Conservation (phyloP, 2,888 invertebrate genomes). For the Lapara coniferarum region DNA sequence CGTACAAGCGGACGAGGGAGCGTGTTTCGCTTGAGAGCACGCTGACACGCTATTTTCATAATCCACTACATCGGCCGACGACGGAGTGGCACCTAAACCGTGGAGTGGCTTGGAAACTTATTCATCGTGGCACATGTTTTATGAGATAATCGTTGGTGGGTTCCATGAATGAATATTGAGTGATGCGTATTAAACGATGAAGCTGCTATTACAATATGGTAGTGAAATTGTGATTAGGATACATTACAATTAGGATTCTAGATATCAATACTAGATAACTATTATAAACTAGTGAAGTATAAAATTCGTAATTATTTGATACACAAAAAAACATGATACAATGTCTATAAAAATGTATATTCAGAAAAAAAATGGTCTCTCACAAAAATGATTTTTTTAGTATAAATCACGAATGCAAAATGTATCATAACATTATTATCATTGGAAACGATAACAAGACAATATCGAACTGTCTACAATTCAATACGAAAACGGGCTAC, state of each 20-base stretch:
- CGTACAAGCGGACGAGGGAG: slow-evolving; percentile 34
- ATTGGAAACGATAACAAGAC: slow-evolving; percentile 3
- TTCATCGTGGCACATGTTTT: slow-evolving; percentile 13
- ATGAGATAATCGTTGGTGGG: slow-evolving; percentile 1
- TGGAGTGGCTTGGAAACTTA: slow-evolving; percentile 18
- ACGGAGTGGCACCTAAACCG: slow-evolving; percentile 32
- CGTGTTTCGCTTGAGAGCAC: slow-evolving; percentile 37
- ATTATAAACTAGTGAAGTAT: too few species aligned
- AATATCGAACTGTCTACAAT: slow-evolving; percentile 3
- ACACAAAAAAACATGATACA: too few species aligned
- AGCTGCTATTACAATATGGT: too few species aligned
- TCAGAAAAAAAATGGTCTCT: too few species aligned
- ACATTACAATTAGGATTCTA: neutral
- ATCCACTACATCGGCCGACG: slow-evolving; percentile 54
- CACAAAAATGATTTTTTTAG: too few species aligned
- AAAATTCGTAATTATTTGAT: too few species aligned
- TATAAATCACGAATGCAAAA: neutral
- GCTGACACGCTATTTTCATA: slow-evolving; percentile 69
- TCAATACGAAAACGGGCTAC: slow-evolving; percentile 5
- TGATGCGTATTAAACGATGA: neutral
- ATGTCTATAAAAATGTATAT: too few species aligned
- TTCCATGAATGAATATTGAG: neutral
- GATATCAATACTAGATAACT: too few species aligned
- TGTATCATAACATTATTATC: neutral
- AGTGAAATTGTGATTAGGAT: too few species aligned